Evolutionary conservation across 2,797 vertebrate genomes (phyloP).

Genomic region (Luscinia megarhynchos): DNA sequence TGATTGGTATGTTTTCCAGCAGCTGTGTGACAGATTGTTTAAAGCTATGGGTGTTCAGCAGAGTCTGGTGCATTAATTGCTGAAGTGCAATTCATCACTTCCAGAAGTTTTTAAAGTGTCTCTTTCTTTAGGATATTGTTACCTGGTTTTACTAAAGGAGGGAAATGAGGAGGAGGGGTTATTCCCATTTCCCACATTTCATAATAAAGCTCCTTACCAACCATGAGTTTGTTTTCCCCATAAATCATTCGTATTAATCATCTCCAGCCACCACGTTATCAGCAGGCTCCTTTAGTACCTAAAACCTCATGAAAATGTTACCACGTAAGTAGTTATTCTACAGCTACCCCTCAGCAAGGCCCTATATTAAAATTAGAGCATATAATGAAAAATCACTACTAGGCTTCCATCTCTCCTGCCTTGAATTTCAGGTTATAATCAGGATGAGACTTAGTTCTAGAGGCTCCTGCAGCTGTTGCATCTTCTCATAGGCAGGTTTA

Average conservation of each 20-base stretch:
- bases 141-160: conserved; percentile 6
- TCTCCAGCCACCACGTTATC: neutral
- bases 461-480: neutral
- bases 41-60: neutral
- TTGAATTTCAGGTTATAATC: neutral
- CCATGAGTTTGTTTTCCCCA: conserved; percentile 12
- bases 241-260: neutral
- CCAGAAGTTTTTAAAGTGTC: neutral
- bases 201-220: conserved; percentile 56
- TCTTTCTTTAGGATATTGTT: conserved; percentile 13
- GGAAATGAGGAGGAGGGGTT: neutral
- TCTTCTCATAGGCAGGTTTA: neutral
- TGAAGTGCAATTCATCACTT: neutral
- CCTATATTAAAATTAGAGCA: neutral
- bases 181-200: conserved; percentile 35
- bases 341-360: neutral
- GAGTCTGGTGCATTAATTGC: neutral
- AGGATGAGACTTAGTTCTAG: neutral
- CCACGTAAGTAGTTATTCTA: fast-evolving
- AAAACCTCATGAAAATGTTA: neutral
- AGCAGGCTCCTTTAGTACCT: neutral
- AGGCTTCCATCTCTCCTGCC: neutral
- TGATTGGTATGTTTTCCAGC: neutral
- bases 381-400: neutral
- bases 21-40: neutral